Evolutionary conservation across 2,797 vertebrate genomes (phyloP).

Genomic region (Acanthopagrus latus): DNA sequence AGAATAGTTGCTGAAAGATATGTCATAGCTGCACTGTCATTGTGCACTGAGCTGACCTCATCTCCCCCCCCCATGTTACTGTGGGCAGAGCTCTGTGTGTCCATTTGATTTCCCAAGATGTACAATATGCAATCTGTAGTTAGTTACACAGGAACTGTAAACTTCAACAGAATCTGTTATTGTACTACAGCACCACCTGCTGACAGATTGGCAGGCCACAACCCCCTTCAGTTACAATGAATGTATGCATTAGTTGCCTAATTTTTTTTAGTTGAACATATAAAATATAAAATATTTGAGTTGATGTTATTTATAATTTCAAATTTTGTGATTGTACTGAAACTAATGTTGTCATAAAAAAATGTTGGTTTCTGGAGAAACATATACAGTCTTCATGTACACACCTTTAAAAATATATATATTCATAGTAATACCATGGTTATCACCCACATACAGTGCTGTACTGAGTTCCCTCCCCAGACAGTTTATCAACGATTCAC

Average conservation of each 20-base stretch:
- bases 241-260: neutral
- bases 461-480: no score
- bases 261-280: neutral
- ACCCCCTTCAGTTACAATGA: neutral
- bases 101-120: no score
- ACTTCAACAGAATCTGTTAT: neutral
- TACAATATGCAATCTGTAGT: neutral
- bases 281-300: neutral
- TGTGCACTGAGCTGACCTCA: neutral
- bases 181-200: conserved; percentile 56
- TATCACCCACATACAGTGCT: no score
- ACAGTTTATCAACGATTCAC: no score
- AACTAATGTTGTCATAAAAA: neutral
- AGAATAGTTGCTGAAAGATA: neutral
- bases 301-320: neutral
- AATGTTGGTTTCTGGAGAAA: neutral
- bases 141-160: neutral
- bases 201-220: conserved; percentile 14
- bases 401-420: no score
- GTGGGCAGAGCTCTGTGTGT: no score
- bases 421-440: no score
- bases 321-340: neutral
- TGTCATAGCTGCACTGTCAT: neutral
- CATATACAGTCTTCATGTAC: no score
- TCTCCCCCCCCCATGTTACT: no score